Evolutionary conservation across 2,888 invertebrate genomes (phyloP).

Genomic region (Cancer borealis): DNA sequence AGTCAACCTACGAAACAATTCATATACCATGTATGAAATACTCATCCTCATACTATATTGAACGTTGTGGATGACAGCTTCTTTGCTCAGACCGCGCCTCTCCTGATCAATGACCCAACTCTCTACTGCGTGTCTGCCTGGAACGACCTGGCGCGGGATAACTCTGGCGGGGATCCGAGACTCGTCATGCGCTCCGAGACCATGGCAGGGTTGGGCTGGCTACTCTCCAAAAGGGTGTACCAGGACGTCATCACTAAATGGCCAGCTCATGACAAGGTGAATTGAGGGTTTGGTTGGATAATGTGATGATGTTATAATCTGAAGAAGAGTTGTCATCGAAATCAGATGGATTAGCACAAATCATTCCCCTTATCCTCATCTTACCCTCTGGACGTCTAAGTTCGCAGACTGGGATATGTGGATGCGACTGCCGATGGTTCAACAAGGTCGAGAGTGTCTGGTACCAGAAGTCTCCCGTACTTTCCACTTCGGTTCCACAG

Average conservation of each 20-base stretch:
- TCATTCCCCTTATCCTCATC: neutral
- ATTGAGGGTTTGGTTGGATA: neutral
- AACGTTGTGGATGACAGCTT: slow-evolving; percentile 78
- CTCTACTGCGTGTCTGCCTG: slow-evolving; percentile 80
- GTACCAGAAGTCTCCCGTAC: slow-evolving; percentile 76
- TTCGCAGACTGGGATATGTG: slow-evolving; percentile 76
- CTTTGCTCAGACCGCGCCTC: slow-evolving; percentile 80
- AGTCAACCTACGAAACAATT: neutral
- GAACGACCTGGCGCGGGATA: slow-evolving; percentile 78
- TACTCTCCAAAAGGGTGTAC: slow-evolving; percentile 61
- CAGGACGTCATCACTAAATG: slow-evolving; percentile 69
- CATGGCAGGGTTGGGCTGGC: slow-evolving; percentile 76
- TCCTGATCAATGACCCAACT: slow-evolving; percentile 79
- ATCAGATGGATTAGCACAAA: no score
- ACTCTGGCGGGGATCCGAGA: slow-evolving; percentile 46
- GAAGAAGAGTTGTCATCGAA: neutral
- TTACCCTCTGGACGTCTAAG: neutral
- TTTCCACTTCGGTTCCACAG: slow-evolving; percentile 72
- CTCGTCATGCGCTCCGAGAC: slow-evolving; percentile 71
- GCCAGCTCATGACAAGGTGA: slow-evolving; percentile 64
- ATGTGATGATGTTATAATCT: neutral
- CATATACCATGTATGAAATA: neutral
- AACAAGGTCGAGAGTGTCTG: slow-evolving; percentile 71
- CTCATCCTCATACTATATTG: neutral
- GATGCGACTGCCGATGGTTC: slow-evolving; percentile 63